Evolutionary conservation across 2,113 vertebrate species (phyloP).

Genomic region (Plectropomus leopardus): DNA sequence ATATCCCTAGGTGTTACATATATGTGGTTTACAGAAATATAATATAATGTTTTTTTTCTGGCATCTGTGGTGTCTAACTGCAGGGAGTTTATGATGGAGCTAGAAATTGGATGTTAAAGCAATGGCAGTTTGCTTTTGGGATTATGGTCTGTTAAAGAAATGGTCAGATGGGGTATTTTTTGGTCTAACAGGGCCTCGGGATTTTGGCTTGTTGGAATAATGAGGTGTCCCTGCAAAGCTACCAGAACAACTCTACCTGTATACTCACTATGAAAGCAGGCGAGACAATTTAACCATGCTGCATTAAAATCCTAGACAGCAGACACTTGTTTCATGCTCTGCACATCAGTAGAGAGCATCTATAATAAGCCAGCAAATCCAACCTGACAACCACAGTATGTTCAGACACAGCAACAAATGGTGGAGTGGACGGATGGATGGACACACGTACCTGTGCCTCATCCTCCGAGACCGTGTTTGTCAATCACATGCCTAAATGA

Average conservation of each 20-base stretch:
- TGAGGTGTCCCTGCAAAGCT: neutral
- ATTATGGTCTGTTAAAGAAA: too few species aligned
- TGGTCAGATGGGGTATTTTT: too few species aligned
- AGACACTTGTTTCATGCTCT: constrained; percentile 20
- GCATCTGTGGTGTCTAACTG: too few species aligned
- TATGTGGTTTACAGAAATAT: too few species aligned
- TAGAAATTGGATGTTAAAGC: too few species aligned
- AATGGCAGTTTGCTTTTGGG: too few species aligned
- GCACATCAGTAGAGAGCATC: constrained; percentile 9
- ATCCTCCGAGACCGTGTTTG: constrained; percentile 2
- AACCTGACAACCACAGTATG: constrained; percentile 28
- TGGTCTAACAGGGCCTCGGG: too few species aligned
- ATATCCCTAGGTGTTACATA: too few species aligned
- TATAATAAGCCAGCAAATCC: constrained; percentile 16
- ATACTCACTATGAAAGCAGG: neutral
- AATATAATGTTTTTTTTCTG: too few species aligned
- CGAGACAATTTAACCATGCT: neutral
- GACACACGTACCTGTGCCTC: neutral
- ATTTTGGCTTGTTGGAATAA: too few species aligned
- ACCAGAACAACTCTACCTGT: constrained; percentile 11
- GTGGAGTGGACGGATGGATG: constrained; percentile 8
- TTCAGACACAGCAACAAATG: constrained; percentile 35
- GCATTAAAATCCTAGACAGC: neutral
- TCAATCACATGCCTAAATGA: constrained; percentile 35
- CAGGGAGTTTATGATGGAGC: too few species aligned